These are phyloP conservation scores for Thalassoma bifasciatum DNA, from an alignment of 2,113 vertebrate species.

Conservation along the genomic window DNA sequence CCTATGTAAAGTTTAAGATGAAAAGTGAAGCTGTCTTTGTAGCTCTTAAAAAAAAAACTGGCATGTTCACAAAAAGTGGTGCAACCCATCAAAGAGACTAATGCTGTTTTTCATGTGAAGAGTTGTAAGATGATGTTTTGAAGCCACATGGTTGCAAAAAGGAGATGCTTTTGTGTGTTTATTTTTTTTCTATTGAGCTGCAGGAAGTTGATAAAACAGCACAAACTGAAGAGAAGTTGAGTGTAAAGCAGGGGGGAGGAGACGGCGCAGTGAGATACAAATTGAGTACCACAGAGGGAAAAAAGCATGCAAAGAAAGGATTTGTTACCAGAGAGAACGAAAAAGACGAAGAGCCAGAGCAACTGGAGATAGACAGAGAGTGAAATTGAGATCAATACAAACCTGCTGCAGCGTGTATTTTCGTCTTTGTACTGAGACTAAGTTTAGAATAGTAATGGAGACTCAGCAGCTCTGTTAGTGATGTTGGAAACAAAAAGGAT, in stretches of 20 bases:
- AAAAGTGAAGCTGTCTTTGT: constrained; percentile 8
- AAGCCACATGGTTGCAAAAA: constrained; percentile 26
- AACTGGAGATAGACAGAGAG: constrained; percentile 27
- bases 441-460: constrained; percentile 66
- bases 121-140: constrained; percentile 14
- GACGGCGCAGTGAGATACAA: constrained; percentile 9
- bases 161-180: constrained; percentile 26
- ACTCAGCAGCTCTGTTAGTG: constrained; percentile 21
- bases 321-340: constrained; percentile 33
- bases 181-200: constrained; percentile 24
- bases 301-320: constrained; percentile 29
- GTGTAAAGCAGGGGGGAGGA: constrained; percentile 15
- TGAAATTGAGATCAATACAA: constrained; percentile 62
- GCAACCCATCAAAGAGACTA: constrained; percentile 38
- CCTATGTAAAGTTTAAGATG: not conserved
- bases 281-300: constrained; percentile 18
- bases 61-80: not conserved
- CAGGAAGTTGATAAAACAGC: constrained; percentile 29
- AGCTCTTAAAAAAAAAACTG: not conserved
- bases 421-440: constrained; percentile 49
- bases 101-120: constrained; percentile 37
- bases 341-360: constrained; percentile 41
- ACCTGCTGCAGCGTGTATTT: constrained; percentile 60
- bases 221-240: constrained; percentile 26
- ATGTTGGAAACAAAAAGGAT: constrained; percentile 25